These are phyloP conservation scores for Microcebus murinus DNA, from an alignment of 2,113 vertebrate genomes.

Conservation along the genomic window DNA sequence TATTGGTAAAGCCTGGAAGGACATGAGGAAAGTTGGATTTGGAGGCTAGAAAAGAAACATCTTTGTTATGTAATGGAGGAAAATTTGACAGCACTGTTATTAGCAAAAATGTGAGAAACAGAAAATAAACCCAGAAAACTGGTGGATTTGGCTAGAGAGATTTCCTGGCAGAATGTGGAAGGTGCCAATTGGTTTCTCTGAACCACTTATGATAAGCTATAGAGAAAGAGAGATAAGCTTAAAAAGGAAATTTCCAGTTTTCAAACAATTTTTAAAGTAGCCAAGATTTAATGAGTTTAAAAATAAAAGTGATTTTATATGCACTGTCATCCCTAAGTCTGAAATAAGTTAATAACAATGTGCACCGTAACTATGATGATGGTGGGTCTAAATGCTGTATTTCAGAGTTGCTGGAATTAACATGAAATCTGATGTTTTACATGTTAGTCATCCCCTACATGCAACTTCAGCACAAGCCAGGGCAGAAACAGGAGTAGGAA, in stretches of 20 bases:
- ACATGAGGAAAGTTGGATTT: neutral
- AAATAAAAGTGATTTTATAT: conserved; percentile 29
- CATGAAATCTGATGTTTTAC: neutral
- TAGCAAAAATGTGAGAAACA: neutral
- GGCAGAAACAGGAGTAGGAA: neutral
- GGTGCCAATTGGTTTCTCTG: neutral
- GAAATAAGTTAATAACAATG: neutral
- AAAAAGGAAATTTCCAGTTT: neutral
- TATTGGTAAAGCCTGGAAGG: neutral
- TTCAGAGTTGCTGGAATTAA: neutral
- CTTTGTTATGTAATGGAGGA: neutral
- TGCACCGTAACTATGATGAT: neutral
- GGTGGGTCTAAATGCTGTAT: neutral
- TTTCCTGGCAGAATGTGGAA: conserved; percentile 1
- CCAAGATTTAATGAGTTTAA: neutral
- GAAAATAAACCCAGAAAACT: neutral
- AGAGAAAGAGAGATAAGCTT: neutral
- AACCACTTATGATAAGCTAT: neutral
- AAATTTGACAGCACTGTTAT: neutral
- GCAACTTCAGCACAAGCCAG: neutral
- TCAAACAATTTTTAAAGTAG: conserved; percentile 17
- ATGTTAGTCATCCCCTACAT: neutral
- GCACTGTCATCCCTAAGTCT: neutral
- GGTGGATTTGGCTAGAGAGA: conserved; percentile 13
- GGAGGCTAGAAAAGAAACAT: neutral